Evolutionary conservation across 2,888 invertebrate species (phyloP), one percentile per base, ranked within the genome.

Genomic region (Harpalus rubripes): DNA sequence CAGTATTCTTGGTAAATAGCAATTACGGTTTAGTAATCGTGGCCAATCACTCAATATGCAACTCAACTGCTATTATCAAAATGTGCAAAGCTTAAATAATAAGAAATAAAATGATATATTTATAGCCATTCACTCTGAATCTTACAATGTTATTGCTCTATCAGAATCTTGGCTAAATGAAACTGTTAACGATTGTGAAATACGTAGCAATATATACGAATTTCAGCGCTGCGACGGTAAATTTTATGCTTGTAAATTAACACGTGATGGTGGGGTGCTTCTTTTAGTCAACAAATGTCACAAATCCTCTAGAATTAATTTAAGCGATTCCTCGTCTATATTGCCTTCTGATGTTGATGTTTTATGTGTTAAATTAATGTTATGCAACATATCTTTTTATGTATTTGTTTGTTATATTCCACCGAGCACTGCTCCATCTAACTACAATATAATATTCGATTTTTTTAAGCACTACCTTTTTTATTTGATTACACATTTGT

Each of bases 51-150:
- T 58, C 7, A 16, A 7, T 22, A 22, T 22, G 22, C 22, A 22
- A 22, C 22, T 22, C 22, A 22, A 22, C 10, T 63, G 63, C 12
- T 63, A 16, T 22, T 63, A 63, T 22, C 63, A 63, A 63, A 63
- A 63, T 22, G 18, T 63, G 1, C 63, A 63, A 18, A 18, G 18
- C 2, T 22, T 22, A 22, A 22, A 22, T 22, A 22, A 22, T 22
- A 22, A 22, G 22, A 22, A n/a, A n/a, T n/a, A 1, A 22, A 22
- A 22, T 22, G 22, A 22, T 22, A 1, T 22, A 22, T 22, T 22
- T 22, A 22, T 3, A 22, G 22, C 22, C 3, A 22, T 3, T 22
- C 22, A 22, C 22, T 22, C 1, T 22, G 22, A 22, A 22, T 22
- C 1, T 63, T 63, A 63, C 18, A 22, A 63, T 12, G 2, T 63